Base-by-base conservation (phyloP, 2,113 vertebrate species). In the Mandrillus leucophaeus region DNA sequence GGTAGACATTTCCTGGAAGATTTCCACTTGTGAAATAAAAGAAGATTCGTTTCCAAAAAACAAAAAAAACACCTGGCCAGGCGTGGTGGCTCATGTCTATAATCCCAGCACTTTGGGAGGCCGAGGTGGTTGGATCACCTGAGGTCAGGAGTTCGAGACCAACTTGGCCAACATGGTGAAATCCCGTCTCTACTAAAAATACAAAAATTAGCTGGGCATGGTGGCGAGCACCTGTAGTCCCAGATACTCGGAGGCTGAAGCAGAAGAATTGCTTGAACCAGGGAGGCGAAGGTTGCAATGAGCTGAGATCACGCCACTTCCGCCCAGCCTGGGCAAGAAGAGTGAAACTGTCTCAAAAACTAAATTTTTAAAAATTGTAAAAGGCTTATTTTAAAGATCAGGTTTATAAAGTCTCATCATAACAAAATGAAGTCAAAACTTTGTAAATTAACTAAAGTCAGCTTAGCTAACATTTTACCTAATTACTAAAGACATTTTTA, bases 401-500 rank as follows among this genome's bases (percentile, higher is more conserved):
- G 22, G 23, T 35, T 75, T 61, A 66, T 48, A 22, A 79, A 85
- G 11, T 76, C 40, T 94, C 30, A 61, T 43, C 43, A 38, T 59
- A 55, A 88, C 57, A 83, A 92, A 80, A 72, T 81, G 73, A 93
- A 85, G 23, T 76, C 48, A 70, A 73, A 97, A 85, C 32, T 32
- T 55, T 76, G 18, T 76, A 90, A 89, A 80, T 82, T 61, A 88
- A 61, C 59, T 94, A 80, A n/a, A 88, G 17, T 80, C 23, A 35
- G 23, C 18, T 85, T 81, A 84, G 35, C 79, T 38, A 84, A 81
- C 66, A n/a, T 32, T 30, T 25, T 45, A 43, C 27, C 61, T 87
- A 80, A 91, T n/a, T 55, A 90, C 18, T 35, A 73, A 59, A 78
- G 79, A 79, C 25, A 17, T 55, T 64, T 27, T 92, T 75, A 2